Conservation (phyloP, 2,888 invertebrate genomes). For the Ophion ellenae region DNA sequence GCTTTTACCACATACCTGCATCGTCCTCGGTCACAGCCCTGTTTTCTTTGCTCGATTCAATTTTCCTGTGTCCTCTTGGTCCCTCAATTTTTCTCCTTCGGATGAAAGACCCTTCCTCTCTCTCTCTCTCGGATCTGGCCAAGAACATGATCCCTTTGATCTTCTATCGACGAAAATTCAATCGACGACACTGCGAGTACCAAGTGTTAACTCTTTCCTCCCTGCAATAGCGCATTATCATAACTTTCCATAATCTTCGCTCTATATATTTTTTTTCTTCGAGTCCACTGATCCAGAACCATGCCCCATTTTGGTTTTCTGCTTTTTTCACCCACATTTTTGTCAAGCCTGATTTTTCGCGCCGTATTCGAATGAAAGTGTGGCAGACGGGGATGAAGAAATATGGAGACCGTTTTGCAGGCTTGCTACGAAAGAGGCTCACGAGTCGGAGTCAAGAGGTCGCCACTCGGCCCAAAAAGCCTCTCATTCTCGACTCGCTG, state of each 20-base stretch:
- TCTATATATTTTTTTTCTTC: no score
- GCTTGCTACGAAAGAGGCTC: neutral
- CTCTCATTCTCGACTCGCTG: neutral
- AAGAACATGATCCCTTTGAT: slow-evolving; percentile 21
- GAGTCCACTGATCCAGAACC: no score
- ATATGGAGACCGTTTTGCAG: neutral
- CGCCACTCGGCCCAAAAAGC: slow-evolving; percentile 20
- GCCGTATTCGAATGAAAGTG: no score
- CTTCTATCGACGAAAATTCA: slow-evolving; percentile 34
- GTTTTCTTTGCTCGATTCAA: slow-evolving; percentile 74
- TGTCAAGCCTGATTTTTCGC: no score
- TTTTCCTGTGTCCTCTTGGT: slow-evolving; percentile 60
- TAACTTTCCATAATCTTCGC: neutral
- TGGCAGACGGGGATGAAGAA: no score
- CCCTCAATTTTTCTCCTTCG: slow-evolving; percentile 2
- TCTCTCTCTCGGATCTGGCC: neutral
- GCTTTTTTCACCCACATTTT: no score
- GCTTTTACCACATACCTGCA: slow-evolving; percentile 75
- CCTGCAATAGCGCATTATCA: neutral
- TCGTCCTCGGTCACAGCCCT: slow-evolving; percentile 65
- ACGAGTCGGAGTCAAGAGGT: neutral
- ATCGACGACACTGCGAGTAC: neutral
- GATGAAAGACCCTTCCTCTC: neutral
- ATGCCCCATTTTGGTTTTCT: no score
- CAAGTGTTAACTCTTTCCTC: neutral